A percentile compares a stretch with the other conserved stretches of the same genome.
Evolutionary conservation across 1,140 invertebrate species (phyloP).

Genomic region (Calephelis virginiensis): DNA sequence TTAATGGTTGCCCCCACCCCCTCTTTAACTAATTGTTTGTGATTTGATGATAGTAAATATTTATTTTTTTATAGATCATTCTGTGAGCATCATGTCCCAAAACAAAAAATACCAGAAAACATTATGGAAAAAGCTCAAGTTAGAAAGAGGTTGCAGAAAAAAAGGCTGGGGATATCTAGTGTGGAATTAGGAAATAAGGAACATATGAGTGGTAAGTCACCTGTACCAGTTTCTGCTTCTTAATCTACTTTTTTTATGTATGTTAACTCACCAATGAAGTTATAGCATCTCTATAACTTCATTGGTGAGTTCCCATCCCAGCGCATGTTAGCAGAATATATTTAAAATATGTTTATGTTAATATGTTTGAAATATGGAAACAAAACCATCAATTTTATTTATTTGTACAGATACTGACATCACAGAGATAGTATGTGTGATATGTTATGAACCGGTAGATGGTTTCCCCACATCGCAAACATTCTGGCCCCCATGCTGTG

Average conservation of each 20-base stretch:
- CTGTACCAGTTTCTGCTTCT: no score
- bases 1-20: no score
- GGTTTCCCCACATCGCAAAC: conserved; percentile 43
- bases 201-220: not conserved
- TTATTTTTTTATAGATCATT: conserved; percentile 44
- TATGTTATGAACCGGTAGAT: conserved; percentile 58
- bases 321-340: no score
- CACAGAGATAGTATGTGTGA: conserved; percentile 49
- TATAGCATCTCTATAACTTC: no score
- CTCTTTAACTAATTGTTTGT: not conserved
- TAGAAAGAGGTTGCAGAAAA: conserved; percentile 28
- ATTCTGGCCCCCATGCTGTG: conserved; percentile 69
- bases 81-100: conserved; percentile 47
- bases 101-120: conserved; percentile 44
- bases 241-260: no score
- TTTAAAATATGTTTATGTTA: no score
- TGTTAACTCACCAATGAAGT: not conserved
- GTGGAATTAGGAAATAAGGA: conserved; percentile 25
- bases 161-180: not conserved
- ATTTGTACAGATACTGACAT: not conserved
- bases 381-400: conserved; percentile 6
- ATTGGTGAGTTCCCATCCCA: not conserved
- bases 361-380: not conserved
- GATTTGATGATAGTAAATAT: not conserved
- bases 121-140: conserved; percentile 41